phyloP scores from a whole-genome alignment of 1,140 invertebrate species.

The Sarcophaga bullata region DNA sequence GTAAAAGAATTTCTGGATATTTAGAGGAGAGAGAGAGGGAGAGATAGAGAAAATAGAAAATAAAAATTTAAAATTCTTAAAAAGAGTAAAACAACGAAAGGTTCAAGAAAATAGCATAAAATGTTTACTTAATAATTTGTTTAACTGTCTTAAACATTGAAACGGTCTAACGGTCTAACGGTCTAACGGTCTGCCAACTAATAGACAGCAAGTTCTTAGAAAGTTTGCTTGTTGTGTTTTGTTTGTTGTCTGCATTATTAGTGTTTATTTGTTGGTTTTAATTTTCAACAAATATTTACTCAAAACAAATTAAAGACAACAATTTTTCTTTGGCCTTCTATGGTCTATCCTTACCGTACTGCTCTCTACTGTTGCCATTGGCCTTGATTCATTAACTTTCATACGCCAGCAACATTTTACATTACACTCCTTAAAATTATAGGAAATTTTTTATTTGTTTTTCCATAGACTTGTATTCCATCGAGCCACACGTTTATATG shows the following conservation, averaged over 20 bases:
- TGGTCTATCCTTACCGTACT: not conserved
- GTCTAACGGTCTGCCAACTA: not conserved
- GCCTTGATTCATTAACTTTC: not conserved
- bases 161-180: not conserved
- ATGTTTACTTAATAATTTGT: too few relatives aligned
- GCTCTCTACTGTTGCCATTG: not conserved
- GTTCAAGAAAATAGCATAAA: too few relatives aligned
- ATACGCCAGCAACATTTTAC: not conserved
- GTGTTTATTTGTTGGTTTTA: not conserved
- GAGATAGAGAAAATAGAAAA: too few relatives aligned
- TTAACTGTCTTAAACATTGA: too few relatives aligned
- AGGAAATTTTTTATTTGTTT: not conserved
- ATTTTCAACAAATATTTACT: slow-evolving; percentile 16
- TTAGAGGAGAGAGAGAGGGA: too few relatives aligned
- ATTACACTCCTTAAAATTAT: not conserved
- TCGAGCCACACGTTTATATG: not conserved
- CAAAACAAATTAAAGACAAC: slow-evolving; percentile 7
- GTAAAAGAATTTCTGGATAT: too few relatives aligned
- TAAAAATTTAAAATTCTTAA: too few relatives aligned
- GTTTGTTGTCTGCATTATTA: not conserved
- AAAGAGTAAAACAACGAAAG: too few relatives aligned
- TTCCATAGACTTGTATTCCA: not conserved
- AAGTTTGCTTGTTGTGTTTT: too few relatives aligned
- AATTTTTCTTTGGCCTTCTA: not conserved
- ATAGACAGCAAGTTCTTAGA: not conserved